These are phyloP conservation scores for Brachionus sp. DNA, from an alignment of 1,140 invertebrate genomes.

Conservation along the genomic window DNA sequence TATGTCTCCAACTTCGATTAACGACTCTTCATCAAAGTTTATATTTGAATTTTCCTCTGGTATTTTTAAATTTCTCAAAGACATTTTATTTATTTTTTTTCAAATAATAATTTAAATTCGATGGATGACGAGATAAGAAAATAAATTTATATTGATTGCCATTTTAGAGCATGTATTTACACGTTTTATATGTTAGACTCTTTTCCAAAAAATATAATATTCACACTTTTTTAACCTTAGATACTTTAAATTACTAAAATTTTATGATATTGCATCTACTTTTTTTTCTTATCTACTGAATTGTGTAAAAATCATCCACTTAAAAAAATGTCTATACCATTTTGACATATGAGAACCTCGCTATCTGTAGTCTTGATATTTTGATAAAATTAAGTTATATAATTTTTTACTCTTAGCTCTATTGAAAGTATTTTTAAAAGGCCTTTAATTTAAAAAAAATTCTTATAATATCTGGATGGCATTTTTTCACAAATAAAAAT, in stretches of 20 bases:
- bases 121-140: too few relatives aligned
- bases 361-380: background rate
- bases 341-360: background rate
- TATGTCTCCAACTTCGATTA: background rate
- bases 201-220: background rate
- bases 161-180: too few relatives aligned
- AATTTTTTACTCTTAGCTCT: too few relatives aligned
- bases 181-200: too few relatives aligned
- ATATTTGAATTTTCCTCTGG: background rate
- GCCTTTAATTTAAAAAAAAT: too few relatives aligned
- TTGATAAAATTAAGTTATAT: background rate
- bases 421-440: too few relatives aligned
- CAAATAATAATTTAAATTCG: too few relatives aligned
- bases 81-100: background rate
- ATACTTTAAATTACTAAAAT: background rate
- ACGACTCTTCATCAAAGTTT: background rate
- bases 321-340: background rate
- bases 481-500: too few relatives aligned
- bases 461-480: too few relatives aligned
- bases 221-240: background rate
- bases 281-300: background rate
- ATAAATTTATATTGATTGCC: too few relatives aligned
- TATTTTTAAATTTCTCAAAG: background rate
- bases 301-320: background rate
- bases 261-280: background rate